Conservation (phyloP, 2,888 invertebrate genomes). For the Disparrhopalites patrizii region DNA sequence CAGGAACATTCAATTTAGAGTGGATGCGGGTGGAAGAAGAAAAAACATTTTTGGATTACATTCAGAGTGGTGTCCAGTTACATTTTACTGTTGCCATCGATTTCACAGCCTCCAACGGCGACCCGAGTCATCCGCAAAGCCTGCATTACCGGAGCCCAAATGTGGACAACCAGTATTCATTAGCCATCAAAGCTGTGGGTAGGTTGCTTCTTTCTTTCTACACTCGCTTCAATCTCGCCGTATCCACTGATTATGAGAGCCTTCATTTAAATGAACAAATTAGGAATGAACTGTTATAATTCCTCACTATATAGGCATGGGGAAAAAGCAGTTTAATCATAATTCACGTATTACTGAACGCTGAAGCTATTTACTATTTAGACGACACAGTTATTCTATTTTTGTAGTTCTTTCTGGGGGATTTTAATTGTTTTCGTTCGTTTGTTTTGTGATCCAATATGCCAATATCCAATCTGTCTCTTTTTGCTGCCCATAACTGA, state of each 20-base stretch:
- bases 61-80: slow-evolving; percentile 53
- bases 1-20: slow-evolving; percentile 54
- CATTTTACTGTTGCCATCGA: slow-evolving; percentile 52
- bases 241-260: background rate
- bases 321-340: too few relatives aligned
- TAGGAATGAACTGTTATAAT: too few relatives aligned
- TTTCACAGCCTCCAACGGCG: slow-evolving; percentile 52
- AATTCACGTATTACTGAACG: too few relatives aligned
- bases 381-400: too few relatives aligned
- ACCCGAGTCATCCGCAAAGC: slow-evolving; percentile 49
- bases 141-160: slow-evolving; percentile 53
- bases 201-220: slow-evolving; percentile 54
- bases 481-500: too few relatives aligned
- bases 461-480: too few relatives aligned
- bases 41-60: slow-evolving; percentile 55
- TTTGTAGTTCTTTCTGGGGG: too few relatives aligned
- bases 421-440: too few relatives aligned
- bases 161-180: slow-evolving; percentile 55
- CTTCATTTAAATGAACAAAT: too few relatives aligned
- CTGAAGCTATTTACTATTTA: too few relatives aligned
- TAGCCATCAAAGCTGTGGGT: slow-evolving; percentile 54
- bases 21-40: slow-evolving; percentile 46
- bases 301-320: too few relatives aligned
- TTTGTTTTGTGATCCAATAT: too few relatives aligned
- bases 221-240: background rate